Percentiles rank a stretch among this genome's conserved stretches.
phyloP scores from a whole-genome alignment of 1,140 invertebrate genomes.

The Papilio glaucus region DNA sequence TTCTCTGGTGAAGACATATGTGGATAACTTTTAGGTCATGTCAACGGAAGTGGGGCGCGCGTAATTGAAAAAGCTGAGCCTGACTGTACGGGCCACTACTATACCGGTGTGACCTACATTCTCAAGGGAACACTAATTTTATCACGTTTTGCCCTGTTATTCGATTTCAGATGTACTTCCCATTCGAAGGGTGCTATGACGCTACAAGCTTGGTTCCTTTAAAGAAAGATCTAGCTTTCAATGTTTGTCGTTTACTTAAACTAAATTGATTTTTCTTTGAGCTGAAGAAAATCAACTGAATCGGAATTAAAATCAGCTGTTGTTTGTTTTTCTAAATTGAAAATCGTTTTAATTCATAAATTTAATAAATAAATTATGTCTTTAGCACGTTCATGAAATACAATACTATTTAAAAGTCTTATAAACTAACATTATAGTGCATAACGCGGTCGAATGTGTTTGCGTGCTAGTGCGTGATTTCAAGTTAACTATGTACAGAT shows the following conservation, averaged over 20 bases:
- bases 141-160: conserved; percentile 14
- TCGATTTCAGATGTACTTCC: conserved; percentile 17
- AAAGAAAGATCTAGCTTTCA: neutral
- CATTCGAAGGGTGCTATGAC: neutral
- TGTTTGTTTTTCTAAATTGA: no score
- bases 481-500: no score
- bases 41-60: conserved; percentile 8
- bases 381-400: no score
- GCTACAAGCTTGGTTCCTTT: neutral
- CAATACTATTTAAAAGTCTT: no score
- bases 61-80: conserved; percentile 25
- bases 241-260: neutral
- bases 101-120: conserved; percentile 17
- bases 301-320: no score
- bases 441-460: no score
- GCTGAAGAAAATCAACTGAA: no score
- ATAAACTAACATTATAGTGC: no score
- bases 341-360: no score
- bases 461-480: no score
- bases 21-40: conserved; percentile 25
- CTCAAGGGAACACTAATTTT: conserved; percentile 19
- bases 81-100: neutral
- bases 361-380: no score
- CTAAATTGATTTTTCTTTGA: no score
- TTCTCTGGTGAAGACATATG: conserved; percentile 6